Evolutionary conservation across 2,797 vertebrate species (phyloP), one percentile per base, ranked within the genome.

Genomic region (Cichlasoma orientale): DNA sequence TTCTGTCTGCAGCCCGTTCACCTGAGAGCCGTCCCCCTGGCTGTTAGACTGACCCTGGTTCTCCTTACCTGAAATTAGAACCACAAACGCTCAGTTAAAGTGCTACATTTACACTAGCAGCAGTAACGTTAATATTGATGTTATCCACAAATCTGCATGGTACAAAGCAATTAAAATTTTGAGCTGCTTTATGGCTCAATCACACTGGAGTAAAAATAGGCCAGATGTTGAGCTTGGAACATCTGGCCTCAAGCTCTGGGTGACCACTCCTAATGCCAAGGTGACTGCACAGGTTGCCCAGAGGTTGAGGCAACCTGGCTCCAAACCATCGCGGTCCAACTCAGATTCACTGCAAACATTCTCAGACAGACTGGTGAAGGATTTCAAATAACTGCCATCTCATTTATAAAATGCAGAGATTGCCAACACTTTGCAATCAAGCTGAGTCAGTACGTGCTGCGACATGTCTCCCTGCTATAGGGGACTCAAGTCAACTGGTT

Each of bases 1-100:
- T 85, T 99, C 97, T 1, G 93, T 90, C 92, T 98, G 98, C 79
- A 99, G 86, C 10, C 98, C 98, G 14, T 99, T 99, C 84, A 99
- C 78, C 71, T 99, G 97, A 27, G 96, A 82, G 0, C 81, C 72
- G 0, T 97, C 96, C 7, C 80, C 89, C 27, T 95, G 93, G 53
- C 87, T 92, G 80, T 88, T 93, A 1, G 96, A 92, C 85, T 92
- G 94, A 79, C 94, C 95, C 80, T 96, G 97, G 82, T 25, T 96
- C 33, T 99, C 98, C 89, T 99, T 99, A 54, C 97, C 98, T 99
- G 77, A 57, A 63, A 3, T 53, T 1, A 41, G 0, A 50, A 78
- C 2, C 53, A 86, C 36, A 80, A 9, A 55, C 29, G 72, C 23
- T 57, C 56, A 7, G 33, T 73, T 71, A 16, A 63, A 70, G 58